Base-by-base conservation (phyloP, 2,888 invertebrate genomes). In the Lochmaea capreae region DNA sequence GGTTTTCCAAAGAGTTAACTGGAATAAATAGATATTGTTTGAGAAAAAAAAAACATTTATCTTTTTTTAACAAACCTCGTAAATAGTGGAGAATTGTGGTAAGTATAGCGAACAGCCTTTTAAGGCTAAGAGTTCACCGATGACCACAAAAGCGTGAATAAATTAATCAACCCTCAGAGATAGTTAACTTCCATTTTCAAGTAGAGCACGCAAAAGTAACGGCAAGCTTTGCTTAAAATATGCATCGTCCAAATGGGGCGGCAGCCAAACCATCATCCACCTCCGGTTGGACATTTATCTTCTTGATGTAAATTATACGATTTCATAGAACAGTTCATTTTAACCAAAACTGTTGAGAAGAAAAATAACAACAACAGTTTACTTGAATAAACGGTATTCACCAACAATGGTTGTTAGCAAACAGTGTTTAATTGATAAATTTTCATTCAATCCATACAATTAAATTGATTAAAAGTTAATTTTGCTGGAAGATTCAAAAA, bases 261-360 rank as follows among this genome's bases (percentile, higher is more conserved):
- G 80, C 77, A 77, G 80, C 73, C 76, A 78, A 79, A 79, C 80
- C 80, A 81, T 81, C 80, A 80, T 79, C 82, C 79, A 78, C 81
- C 79, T 81, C 82, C 80, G 81, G 75, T 66, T 75, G 72, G 76
- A 78, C 81, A 83, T 83, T 83, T 83, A 80, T 83, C 82, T 82
- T 82, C 76, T 74, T 80, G 82, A 81, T 82, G 80, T 80, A 79
- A 81, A 78, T 77, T 74, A 75, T 77, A 78, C 78, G 82, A 79
- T 79, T 80, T 78, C 52, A 62, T 80, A 77, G 78, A 69, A 71
- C 73, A 70, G 76, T 76, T 67, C 59, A 42, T 77, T 73, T 42
- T 12, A 22, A n/a, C 26, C n/a, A 14, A 33, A 9, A 67, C 26
- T 14, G 26, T 62, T 62, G 6, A 33, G 0, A 6, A 33, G 1